Conservation (phyloP, 2,797 vertebrate species). For the Pseudocheirus occidentalis region DNA sequence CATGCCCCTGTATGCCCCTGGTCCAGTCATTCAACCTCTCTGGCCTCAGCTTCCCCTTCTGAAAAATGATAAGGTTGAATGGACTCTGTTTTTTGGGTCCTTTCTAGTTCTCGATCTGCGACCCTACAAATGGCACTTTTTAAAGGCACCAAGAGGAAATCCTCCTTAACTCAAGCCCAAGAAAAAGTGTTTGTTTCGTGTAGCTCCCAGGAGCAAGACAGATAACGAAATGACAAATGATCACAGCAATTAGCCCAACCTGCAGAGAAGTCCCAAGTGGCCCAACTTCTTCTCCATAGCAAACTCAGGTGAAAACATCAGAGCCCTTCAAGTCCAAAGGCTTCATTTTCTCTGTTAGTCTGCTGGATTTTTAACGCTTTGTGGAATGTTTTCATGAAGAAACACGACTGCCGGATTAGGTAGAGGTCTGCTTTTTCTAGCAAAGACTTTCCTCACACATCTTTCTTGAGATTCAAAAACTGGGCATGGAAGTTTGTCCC, state of each 20-base stretch:
- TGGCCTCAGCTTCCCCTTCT: not conserved
- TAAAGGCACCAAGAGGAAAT: not conserved
- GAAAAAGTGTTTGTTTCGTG: constrained; percentile 56
- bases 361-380: not conserved
- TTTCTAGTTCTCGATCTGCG: not conserved
- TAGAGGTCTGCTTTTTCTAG: not conserved
- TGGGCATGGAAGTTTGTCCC: not conserved
- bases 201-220: constrained; percentile 59
- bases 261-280: constrained; percentile 72
- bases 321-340: constrained; percentile 25
- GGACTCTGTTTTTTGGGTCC: not conserved
- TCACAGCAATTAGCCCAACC: constrained; percentile 70
- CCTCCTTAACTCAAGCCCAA: not conserved
- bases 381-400: not conserved
- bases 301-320: constrained; percentile 21
- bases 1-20: not conserved
- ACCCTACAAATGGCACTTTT: not conserved
- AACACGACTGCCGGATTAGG: not conserved
- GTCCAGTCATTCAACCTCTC: not conserved
- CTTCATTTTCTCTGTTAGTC: not conserved
- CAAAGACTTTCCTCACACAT: not conserved
- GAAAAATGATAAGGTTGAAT: no score
- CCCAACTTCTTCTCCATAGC: constrained; percentile 41
- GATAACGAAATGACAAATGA: constrained; percentile 70
- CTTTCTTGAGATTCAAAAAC: not conserved